These are phyloP conservation scores for Odontesthes bonariensis DNA, from an alignment of 2,113 vertebrate genomes.

Conservation along the genomic window DNA sequence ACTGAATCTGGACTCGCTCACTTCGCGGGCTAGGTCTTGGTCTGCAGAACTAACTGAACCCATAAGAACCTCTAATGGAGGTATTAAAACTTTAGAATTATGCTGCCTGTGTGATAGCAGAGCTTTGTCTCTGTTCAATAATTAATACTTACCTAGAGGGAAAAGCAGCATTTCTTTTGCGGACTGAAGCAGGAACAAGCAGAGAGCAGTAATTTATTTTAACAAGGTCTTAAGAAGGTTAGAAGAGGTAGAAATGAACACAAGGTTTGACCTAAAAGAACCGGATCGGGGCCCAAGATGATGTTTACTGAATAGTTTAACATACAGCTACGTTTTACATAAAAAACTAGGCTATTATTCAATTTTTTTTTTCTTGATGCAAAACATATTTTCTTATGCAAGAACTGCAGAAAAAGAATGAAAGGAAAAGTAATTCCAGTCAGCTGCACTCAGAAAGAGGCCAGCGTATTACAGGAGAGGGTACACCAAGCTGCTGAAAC, in stretches of 20 bases:
- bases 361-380: constrained; percentile 14
- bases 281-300: constrained; percentile 21
- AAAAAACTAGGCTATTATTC: constrained; percentile 33
- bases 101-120: fast-evolving
- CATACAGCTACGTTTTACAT: constrained; percentile 39
- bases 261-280: background rate
- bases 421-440: background rate
- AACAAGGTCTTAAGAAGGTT: constrained; percentile 11
- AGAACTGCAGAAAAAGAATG: background rate
- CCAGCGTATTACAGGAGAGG: constrained; percentile 30
- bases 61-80: background rate
- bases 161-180: background rate
- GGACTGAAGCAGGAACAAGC: background rate
- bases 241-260: constrained; percentile 1
- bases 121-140: background rate
- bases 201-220: background rate
- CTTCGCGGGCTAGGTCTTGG: background rate
- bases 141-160: background rate
- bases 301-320: constrained; percentile 38
- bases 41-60: background rate
- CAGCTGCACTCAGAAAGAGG: constrained; percentile 2
- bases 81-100: background rate
- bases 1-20: background rate
- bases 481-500: fast-evolving
- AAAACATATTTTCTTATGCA: constrained; percentile 33